Percentiles rank a stretch among this genome's conserved stretches.
Conservation (phyloP, 2,888 invertebrate species). For the Nudaria mundana region DNA sequence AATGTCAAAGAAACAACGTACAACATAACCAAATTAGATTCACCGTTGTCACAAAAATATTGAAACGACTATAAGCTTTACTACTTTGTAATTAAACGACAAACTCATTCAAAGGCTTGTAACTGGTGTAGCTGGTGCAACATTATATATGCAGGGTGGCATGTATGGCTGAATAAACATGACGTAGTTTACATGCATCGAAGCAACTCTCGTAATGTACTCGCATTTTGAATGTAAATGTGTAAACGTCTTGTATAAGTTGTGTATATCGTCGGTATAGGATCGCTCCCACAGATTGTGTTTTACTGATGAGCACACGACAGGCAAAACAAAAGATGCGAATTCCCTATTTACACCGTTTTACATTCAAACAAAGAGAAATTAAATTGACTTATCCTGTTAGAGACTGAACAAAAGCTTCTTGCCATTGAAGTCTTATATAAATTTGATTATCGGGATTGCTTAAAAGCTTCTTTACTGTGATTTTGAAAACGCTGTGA, state of each 20-base stretch:
- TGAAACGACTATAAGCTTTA: slow-evolving; percentile 42
- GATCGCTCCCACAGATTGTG: slow-evolving; percentile 44
- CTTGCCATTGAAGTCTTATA: too few relatives aligned
- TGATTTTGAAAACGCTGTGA: too few relatives aligned
- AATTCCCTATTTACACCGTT: slow-evolving; percentile 10
- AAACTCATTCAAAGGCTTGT: slow-evolving; percentile 21
- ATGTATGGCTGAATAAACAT: slow-evolving; percentile 75
- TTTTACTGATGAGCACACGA: slow-evolving; percentile 24
- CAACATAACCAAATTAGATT: slow-evolving; percentile 51
- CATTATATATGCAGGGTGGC: slow-evolving; percentile 73
- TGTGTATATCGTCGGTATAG: slow-evolving; percentile 41
- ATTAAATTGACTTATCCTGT: slow-evolving; percentile 6
- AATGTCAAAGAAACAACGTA: slow-evolving; percentile 71
- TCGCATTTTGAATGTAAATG: slow-evolving; percentile 71
- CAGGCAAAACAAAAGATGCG: slow-evolving; percentile 22
- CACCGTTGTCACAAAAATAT: slow-evolving; percentile 39
- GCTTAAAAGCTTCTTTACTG: too few relatives aligned
- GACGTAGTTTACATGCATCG: slow-evolving; percentile 76
- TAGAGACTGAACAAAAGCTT: too few relatives aligned
- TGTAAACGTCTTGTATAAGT: slow-evolving; percentile 53
- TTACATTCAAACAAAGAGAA: slow-evolving; percentile 12
- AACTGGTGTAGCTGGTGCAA: slow-evolving; percentile 41
- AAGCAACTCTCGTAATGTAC: slow-evolving; percentile 75
- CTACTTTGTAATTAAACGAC: slow-evolving; percentile 24
- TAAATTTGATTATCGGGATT: too few relatives aligned